phyloP scores from a whole-genome alignment of 2,797 vertebrate species.

The Benthosema pterotum region DNA sequence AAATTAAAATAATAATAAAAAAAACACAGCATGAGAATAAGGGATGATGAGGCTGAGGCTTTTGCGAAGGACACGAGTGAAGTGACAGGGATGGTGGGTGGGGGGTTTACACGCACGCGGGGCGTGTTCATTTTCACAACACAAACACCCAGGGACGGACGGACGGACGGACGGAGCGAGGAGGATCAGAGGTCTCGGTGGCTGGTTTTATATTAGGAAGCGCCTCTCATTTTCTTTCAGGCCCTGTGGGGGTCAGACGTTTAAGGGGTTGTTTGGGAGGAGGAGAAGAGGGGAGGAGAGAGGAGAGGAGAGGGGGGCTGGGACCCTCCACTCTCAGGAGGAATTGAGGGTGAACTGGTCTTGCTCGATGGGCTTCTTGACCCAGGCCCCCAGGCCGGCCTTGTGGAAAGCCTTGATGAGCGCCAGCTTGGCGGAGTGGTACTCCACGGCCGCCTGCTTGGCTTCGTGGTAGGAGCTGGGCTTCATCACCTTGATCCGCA shows the following conservation, averaged over 20 bases:
- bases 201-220: conserved; percentile 60
- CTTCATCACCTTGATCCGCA: conserved; percentile 87
- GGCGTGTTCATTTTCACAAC: conserved; percentile 38
- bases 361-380: conserved; percentile 97
- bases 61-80: conserved; percentile 59
- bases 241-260: conserved; percentile 51
- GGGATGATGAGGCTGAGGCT: conserved; percentile 46
- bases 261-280: conserved; percentile 16
- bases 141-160: conserved; percentile 50
- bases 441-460: conserved; percentile 92
- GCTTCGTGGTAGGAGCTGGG: conserved; percentile 92
- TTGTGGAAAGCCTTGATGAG: conserved; percentile 96
- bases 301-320: conserved; percentile 2
- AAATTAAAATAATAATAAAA: conserved; percentile 4
- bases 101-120: conserved; percentile 34
- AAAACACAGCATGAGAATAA: conserved; percentile 22
- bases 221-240: conserved; percentile 48
- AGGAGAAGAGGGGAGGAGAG: background rate
- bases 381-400: conserved; percentile 95
- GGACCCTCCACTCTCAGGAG: conserved; percentile 74
- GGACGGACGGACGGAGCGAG: too few species aligned
- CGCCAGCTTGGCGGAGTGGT: conserved; percentile 91
- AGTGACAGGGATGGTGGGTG: conserved; percentile 13
- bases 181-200: conserved; percentile 57
- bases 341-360: conserved; percentile 94